phyloP scores from a whole-genome alignment of 2,888 invertebrate species.

The Megamerina dolium region DNA sequence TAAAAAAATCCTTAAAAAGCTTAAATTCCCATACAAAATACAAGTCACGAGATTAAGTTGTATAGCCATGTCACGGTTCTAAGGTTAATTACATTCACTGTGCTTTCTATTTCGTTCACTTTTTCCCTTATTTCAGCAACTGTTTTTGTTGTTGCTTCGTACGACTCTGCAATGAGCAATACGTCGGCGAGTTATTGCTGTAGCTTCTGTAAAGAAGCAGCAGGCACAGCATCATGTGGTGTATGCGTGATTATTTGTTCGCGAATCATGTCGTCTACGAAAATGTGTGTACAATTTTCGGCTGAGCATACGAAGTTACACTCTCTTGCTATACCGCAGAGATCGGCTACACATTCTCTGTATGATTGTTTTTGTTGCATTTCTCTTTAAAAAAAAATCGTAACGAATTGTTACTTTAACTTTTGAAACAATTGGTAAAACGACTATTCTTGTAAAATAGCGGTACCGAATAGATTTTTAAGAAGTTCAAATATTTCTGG shows the following conservation, averaged over 20 bases:
- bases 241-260: slow-evolving; percentile 12
- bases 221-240: slow-evolving; percentile 16
- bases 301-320: slow-evolving; percentile 17
- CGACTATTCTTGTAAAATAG: neutral
- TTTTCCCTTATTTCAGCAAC: slow-evolving; percentile 3
- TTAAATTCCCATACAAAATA: too few relatives aligned
- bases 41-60: too few relatives aligned
- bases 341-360: slow-evolving; percentile 19
- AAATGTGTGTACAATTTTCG: slow-evolving; percentile 13
- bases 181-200: slow-evolving; percentile 14
- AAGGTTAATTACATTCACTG: too few relatives aligned
- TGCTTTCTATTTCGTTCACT: slow-evolving; percentile 5
- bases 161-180: slow-evolving; percentile 1
- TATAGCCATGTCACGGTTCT: too few relatives aligned
- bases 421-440: neutral
- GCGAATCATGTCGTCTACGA: slow-evolving; percentile 19
- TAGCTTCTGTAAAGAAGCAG: slow-evolving; percentile 19
- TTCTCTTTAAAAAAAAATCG: slow-evolving; percentile 12
- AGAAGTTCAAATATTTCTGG: neutral
- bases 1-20: too few relatives aligned
- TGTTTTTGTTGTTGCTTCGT: slow-evolving; percentile 5
- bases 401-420: slow-evolving; percentile 15
- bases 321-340: slow-evolving; percentile 19
- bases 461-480: neutral
- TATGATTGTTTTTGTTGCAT: slow-evolving; percentile 18